phyloP scores from a whole-genome alignment of 2,797 vertebrate species.

The Coendou prehensilis region DNA sequence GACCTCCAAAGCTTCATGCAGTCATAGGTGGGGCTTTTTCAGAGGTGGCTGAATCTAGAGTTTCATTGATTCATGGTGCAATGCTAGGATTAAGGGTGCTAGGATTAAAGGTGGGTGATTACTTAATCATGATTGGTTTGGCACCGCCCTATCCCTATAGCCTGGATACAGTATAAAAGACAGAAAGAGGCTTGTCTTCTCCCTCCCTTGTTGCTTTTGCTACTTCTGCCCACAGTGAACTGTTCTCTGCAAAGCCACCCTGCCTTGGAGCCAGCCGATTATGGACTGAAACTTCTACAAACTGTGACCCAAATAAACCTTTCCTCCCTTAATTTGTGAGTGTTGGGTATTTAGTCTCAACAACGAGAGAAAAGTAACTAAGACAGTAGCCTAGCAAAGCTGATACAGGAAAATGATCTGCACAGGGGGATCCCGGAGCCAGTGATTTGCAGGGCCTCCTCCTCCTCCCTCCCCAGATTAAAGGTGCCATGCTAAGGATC shows the following conservation, averaged over 20 bases:
- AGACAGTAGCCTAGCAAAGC: background rate
- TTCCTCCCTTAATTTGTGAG: background rate
- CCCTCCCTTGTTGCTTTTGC: background rate
- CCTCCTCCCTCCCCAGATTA: background rate
- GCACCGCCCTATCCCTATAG: background rate
- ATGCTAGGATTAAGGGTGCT: background rate
- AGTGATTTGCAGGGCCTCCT: background rate
- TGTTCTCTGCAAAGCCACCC: background rate
- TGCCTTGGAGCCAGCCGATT: background rate
- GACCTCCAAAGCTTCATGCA: background rate
- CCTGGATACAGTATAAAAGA: background rate
- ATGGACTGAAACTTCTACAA: background rate
- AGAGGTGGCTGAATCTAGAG: background rate
- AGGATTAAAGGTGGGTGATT: background rate
- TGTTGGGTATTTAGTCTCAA: background rate
- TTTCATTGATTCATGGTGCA: background rate
- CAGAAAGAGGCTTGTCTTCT: background rate
- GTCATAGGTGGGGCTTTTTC: background rate
- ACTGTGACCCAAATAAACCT: background rate
- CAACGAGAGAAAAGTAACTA: background rate
- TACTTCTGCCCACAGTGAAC: background rate
- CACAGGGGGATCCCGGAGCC: background rate
- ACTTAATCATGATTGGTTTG: too few species aligned
- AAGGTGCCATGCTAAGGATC: background rate
- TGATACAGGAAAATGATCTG: background rate